phyloP scores from a whole-genome alignment of 2,888 invertebrate species.

The Poecilobothrus nobilitatus region DNA sequence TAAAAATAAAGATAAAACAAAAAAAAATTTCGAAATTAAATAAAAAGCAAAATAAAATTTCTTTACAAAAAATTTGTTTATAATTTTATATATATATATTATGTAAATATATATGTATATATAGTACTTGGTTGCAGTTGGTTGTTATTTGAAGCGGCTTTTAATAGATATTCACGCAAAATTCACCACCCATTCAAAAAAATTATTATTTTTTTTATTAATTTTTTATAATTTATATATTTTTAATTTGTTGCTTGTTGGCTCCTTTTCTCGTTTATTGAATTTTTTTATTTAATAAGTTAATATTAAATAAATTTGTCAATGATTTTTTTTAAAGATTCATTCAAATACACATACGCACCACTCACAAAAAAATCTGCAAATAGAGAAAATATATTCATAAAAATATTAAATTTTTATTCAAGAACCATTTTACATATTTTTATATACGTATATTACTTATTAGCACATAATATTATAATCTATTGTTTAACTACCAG shows the following conservation, averaged over 20 bases:
- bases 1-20: neutral
- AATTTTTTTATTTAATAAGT: neutral
- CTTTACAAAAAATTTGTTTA: neutral
- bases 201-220: neutral
- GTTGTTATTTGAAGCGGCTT: constrained; percentile 4
- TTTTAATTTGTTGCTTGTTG: neutral
- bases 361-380: constrained; percentile 22
- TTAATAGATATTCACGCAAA: neutral
- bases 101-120: neutral
- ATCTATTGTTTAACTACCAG: too few species aligned
- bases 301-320: neutral
- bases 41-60: neutral
- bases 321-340: constrained; percentile 12
- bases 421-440: too few species aligned
- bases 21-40: neutral
- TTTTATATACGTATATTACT: too few species aligned
- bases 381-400: constrained; percentile 10
- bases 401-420: neutral
- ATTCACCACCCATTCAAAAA: constrained; percentile 2
- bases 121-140: constrained; percentile 3
- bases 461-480: too few species aligned
- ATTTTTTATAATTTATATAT: neutral
- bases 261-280: constrained; percentile 2
- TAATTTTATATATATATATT: neutral
- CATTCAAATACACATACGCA: constrained; percentile 24